Evolutionary conservation across 2,888 invertebrate genomes (phyloP), one percentile per base, ranked within the genome.

Genomic region (Epistrophe eligans): DNA sequence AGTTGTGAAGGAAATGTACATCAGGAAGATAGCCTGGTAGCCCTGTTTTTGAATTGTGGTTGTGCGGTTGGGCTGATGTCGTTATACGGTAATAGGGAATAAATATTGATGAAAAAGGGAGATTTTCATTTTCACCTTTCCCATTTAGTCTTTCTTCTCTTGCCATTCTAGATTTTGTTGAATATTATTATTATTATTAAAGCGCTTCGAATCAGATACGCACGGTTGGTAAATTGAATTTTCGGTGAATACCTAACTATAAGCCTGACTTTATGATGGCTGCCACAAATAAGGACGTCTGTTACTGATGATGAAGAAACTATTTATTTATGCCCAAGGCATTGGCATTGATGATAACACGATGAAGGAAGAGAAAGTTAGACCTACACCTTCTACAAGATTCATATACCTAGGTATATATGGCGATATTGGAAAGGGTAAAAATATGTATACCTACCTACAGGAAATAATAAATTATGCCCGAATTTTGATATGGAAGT

Each of bases 161-260:
- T 5, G 1, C 1, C n/a, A 10, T 48, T 19, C 15, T n/a, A n/a
- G 38, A 52, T 48, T 55, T 38, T 38, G 17, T 48, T 66, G 66
- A 48, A 55, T n/a, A 62, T 76, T 71, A 80, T 80, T 84, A 84
- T 62, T 60, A 79, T 76, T 72, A 80, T 80, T 79, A 79, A 77
- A 71, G 82, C 71, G 52, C 64, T 50, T 64, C 74, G 55, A 58
- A 70, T 84, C 79, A 70, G 79, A 83, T 73, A 70, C 72, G 64
- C 70, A 77, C 48, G 77, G 81, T 35, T 71, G 85, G 48, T 71
- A 79, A 82, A 85, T 82, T 82, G 74, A 82, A 82, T 82, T 82
- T 76, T 74, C 55, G 70, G 62, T 64, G 24, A 62, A 43, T 62
- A 66, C 3, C 24, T 24, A 24, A 55, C n/a, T 32, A 24, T 43